phyloP scores from a whole-genome alignment of 1,140 invertebrate species.

The Chironomus tepperi region DNA sequence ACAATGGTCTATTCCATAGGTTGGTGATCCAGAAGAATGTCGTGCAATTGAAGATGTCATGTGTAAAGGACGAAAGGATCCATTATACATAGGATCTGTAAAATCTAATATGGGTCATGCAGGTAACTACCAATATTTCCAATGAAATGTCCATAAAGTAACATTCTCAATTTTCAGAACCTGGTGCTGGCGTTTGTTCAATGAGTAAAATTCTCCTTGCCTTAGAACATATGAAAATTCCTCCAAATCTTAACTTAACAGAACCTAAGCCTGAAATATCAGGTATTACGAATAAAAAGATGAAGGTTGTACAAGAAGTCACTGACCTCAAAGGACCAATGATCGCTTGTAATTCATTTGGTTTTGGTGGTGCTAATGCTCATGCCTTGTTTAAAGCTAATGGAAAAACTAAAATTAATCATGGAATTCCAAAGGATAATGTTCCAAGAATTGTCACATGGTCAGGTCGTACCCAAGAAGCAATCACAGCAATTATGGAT shows the following conservation, averaged over 20 bases:
- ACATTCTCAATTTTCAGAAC: conserved; percentile 78
- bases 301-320: conserved; percentile 60
- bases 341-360: conserved; percentile 69
- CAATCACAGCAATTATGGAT: conserved; percentile 47
- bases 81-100: conserved; percentile 77
- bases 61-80: conserved; percentile 53
- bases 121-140: conserved; percentile 46
- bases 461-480: conserved; percentile 58
- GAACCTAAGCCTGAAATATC: conserved; percentile 62
- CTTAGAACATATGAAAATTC: conserved; percentile 62
- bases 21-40: conserved; percentile 82
- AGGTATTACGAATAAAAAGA: conserved; percentile 57
- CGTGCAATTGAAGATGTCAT: conserved; percentile 74
- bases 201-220: conserved; percentile 70
- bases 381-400: conserved; percentile 59
- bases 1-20: conserved; percentile 32
- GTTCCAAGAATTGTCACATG: conserved; percentile 50
- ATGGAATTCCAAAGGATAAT: conserved; percentile 40
- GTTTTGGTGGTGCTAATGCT: conserved; percentile 70
- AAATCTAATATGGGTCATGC: conserved; percentile 93
- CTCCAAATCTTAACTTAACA: conserved; percentile 72
- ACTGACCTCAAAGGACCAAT: conserved; percentile 51
- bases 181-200: conserved; percentile 77
- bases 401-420: conserved; percentile 44
- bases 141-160: conserved; percentile 47